Conservation (phyloP, 2,797 vertebrate species). For the Phrynocephalus vlangalii region DNA sequence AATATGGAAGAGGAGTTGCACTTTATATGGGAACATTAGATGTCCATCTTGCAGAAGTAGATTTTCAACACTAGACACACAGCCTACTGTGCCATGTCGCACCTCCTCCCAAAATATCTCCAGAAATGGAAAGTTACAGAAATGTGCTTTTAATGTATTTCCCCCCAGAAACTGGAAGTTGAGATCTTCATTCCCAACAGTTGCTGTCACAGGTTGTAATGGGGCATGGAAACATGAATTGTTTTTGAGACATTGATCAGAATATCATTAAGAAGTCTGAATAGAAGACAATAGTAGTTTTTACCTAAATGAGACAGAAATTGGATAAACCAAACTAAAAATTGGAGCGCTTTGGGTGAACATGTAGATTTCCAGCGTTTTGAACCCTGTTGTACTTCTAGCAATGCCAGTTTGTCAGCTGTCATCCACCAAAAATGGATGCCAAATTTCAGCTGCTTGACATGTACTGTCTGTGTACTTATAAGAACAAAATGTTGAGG, state of each 20-base stretch:
- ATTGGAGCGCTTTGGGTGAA: background rate
- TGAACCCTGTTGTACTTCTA: background rate
- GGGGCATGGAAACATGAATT: background rate
- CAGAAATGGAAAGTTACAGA: no score
- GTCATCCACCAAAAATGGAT: background rate
- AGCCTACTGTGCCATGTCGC: no score
- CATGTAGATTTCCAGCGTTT: background rate
- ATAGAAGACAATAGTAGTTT: background rate
- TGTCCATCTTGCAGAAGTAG: no score
- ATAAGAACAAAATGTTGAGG: background rate
- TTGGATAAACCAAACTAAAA: background rate
- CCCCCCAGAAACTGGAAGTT: no score
- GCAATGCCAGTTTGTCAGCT: background rate
- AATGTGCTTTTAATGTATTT: no score
- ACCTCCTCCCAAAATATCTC: no score
- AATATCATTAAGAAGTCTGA: background rate
- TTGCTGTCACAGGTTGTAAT: background rate
- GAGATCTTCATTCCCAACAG: background rate
- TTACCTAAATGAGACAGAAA: background rate
- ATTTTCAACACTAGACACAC: no score
- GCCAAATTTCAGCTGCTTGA: background rate
- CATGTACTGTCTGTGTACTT: background rate
- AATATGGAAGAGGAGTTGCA: no score
- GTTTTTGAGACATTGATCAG: no score
- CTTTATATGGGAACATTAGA: no score